These are phyloP conservation scores for Salarias fasciatus DNA, from an alignment of 2,797 vertebrate genomes.

Conservation along the genomic window DNA sequence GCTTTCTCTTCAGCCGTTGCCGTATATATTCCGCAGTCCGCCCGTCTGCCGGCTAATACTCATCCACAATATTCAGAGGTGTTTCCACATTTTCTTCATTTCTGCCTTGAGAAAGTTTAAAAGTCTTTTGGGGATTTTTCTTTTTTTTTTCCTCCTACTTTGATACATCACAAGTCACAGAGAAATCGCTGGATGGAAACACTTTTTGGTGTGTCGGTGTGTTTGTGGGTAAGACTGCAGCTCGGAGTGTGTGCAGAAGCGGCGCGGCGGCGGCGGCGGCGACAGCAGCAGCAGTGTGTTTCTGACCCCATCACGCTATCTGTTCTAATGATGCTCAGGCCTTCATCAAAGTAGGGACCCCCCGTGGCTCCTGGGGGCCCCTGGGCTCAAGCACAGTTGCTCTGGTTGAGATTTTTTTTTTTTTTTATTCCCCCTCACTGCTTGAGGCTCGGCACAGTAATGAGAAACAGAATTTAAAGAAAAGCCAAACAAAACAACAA, in stretches of 20 bases:
- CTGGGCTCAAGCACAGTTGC: slow-evolving; percentile 74
- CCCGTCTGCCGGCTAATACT: no score
- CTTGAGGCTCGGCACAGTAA: slow-evolving; percentile 74
- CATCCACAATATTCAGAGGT: neutral
- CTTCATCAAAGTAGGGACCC: slow-evolving; percentile 83
- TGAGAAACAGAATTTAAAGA: slow-evolving; percentile 79
- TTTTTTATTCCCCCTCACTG: slow-evolving; percentile 38
- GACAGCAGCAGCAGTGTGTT: slow-evolving; percentile 62
- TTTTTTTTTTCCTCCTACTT: slow-evolving; percentile 14
- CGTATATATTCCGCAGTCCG: no score
- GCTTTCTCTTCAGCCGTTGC: slow-evolving; percentile 75
- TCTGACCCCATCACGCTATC: slow-evolving; percentile 77
- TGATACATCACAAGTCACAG: slow-evolving; percentile 37
- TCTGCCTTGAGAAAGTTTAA: slow-evolving; percentile 14
- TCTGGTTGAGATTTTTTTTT: slow-evolving; percentile 55
- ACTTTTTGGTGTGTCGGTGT: slow-evolving; percentile 35
- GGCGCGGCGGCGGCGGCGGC: no score
- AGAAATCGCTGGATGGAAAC: slow-evolving; percentile 44
- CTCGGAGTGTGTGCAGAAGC: slow-evolving; percentile 61
- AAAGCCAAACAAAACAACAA: slow-evolving; percentile 75
- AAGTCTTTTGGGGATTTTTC: slow-evolving; percentile 29
- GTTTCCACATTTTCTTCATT: slow-evolving; percentile 28
- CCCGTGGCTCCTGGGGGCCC: slow-evolving; percentile 74
- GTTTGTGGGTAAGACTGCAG: slow-evolving; percentile 55
- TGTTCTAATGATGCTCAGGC: slow-evolving; percentile 84